These are phyloP conservation scores for Carduelis carduelis DNA, from an alignment of 2,797 vertebrate species.

Conservation along the genomic window DNA sequence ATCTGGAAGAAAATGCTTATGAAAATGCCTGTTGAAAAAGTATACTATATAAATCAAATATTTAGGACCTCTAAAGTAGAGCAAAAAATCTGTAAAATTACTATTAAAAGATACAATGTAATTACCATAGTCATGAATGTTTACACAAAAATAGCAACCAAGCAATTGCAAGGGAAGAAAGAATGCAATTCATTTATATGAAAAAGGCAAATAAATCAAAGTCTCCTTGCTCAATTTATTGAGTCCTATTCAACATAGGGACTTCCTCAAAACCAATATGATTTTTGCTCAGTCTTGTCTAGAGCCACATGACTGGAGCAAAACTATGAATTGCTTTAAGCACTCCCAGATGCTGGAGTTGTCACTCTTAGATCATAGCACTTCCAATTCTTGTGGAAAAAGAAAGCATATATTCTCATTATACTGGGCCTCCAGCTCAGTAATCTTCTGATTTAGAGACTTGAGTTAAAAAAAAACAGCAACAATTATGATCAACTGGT, in stretches of 20 bases:
- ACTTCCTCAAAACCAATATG: constrained; percentile 38
- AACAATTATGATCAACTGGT: not conserved
- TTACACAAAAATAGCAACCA: constrained; percentile 34
- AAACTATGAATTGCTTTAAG: constrained; percentile 72
- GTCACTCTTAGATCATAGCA: constrained; percentile 62
- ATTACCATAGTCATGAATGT: constrained; percentile 36
- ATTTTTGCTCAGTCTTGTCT: constrained; percentile 61
- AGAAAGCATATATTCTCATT: constrained; percentile 41
- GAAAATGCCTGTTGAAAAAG: constrained; percentile 16
- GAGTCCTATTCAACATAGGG: not conserved
- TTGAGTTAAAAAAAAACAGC: not conserved
- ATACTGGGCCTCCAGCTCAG: not conserved
- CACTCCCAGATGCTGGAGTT: constrained; percentile 72
- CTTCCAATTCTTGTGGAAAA: constrained; percentile 64
- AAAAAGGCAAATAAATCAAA: not conserved
- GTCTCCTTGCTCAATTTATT: constrained; percentile 31
- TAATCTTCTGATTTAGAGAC: not conserved
- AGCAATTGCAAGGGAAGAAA: constrained; percentile 28
- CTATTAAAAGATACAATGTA: constrained; percentile 35
- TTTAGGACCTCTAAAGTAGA: constrained; percentile 39
- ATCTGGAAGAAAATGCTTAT: constrained; percentile 15
- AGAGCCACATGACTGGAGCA: constrained; percentile 63
- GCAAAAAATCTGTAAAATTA: constrained; percentile 40
- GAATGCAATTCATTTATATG: constrained; percentile 35
- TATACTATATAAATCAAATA: constrained; percentile 16